phyloP scores from a whole-genome alignment of 2,113 vertebrate species.

The Catharus bicknelli region DNA sequence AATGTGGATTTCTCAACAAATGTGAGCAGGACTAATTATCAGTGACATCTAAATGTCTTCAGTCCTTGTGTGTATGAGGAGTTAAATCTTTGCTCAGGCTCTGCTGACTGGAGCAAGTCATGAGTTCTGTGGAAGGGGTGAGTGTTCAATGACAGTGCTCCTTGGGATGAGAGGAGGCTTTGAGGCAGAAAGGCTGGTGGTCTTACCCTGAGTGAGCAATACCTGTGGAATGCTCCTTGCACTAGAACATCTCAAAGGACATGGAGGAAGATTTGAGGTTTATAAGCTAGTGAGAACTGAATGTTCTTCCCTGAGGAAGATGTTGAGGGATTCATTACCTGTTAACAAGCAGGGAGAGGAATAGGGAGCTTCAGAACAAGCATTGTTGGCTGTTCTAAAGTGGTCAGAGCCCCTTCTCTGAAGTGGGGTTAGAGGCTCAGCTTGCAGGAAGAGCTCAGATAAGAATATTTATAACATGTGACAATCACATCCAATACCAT shows the following conservation, averaged over 20 bases:
- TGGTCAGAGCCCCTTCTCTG: neutral
- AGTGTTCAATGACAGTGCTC: neutral
- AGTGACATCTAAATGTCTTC: neutral
- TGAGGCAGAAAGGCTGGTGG: neutral
- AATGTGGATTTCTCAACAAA: neutral
- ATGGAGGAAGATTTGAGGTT: neutral
- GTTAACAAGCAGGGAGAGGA: neutral
- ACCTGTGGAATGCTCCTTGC: neutral
- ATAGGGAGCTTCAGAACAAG: neutral
- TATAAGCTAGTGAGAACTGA: neutral
- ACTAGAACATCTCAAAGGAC: neutral
- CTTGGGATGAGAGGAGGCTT: neutral
- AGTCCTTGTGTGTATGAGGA: accelerated
- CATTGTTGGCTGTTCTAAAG: neutral
- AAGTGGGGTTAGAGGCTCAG: neutral
- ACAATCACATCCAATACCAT: neutral
- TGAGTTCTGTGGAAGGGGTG: neutral
- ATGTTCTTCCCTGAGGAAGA: neutral
- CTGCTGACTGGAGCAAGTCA: neutral
- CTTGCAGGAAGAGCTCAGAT: neutral
- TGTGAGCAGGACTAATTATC: neutral
- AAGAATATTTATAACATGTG: neutral
- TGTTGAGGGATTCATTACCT: neutral
- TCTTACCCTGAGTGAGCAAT: neutral
- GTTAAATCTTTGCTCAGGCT: neutral